These are phyloP conservation scores for Mythimna vitellina DNA, from an alignment of 2,888 invertebrate species.

Conservation along the genomic window DNA sequence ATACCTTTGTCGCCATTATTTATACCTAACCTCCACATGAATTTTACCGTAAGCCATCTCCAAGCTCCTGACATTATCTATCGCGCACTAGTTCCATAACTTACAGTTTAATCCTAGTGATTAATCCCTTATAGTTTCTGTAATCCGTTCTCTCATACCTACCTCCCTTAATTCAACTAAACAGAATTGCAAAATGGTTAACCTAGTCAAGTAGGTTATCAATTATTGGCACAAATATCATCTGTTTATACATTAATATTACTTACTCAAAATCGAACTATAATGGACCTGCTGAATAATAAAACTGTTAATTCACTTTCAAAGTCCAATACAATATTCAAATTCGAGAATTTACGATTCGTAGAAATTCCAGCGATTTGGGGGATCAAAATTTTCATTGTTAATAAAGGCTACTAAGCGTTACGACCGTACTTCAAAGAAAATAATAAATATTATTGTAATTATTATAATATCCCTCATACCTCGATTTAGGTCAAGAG, in stretches of 20 bases:
- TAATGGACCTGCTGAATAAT: constrained; percentile 55
- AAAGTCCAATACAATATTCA: constrained; percentile 57
- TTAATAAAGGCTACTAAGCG: constrained; percentile 60
- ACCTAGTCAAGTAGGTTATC: constrained; percentile 54
- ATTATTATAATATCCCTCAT: constrained; percentile 57
- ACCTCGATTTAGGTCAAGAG: constrained; percentile 73
- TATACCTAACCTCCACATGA: constrained; percentile 3
- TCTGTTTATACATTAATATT: constrained; percentile 46
- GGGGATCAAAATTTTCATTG: constrained; percentile 53
- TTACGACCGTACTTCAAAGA: constrained; percentile 68
- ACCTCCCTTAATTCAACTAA: constrained; percentile 46
- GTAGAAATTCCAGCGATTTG: constrained; percentile 45
- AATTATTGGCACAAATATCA: constrained; percentile 53
- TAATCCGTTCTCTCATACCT: constrained; percentile 59
- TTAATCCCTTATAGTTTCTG: constrained; percentile 65
- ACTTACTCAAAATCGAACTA: constrained; percentile 29
- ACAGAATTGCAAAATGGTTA: constrained; percentile 58
- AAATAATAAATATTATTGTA: too few species aligned
- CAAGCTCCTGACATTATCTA: constrained; percentile 55
- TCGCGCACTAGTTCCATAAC: constrained; percentile 56
- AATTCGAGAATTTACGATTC: constrained; percentile 44
- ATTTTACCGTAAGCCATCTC: constrained; percentile 44
- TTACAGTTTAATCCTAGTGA: constrained; percentile 63
- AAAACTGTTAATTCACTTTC: constrained; percentile 61
- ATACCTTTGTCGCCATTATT: background rate